These are phyloP conservation scores for Rhyacophila brunnea DNA, from an alignment of 1,140 invertebrate genomes.

Conservation along the genomic window DNA sequence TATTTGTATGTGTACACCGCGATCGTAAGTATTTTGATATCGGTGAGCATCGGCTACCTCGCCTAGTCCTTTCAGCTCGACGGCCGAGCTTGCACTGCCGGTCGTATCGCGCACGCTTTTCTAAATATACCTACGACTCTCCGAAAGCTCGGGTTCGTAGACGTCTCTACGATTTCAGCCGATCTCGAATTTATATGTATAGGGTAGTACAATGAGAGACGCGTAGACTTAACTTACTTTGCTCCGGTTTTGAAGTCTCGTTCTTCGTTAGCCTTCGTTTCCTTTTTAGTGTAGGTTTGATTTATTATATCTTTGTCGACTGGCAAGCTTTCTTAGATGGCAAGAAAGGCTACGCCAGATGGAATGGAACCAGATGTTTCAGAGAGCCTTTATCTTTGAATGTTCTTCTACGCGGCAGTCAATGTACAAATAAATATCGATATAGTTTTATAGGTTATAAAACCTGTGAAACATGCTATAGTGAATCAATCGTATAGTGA, in stretches of 20 bases:
- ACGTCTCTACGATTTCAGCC: slow-evolving; percentile 18
- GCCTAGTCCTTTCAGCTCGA: slow-evolving; percentile 17
- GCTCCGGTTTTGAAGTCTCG: slow-evolving; percentile 21
- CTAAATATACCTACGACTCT: slow-evolving; percentile 26
- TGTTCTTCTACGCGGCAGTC: background rate
- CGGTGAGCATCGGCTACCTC: background rate
- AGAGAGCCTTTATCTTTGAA: slow-evolving; percentile 3
- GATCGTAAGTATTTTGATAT: slow-evolving; percentile 15
- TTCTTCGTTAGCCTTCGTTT: slow-evolving; percentile 27
- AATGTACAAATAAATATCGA: too few relatives aligned
- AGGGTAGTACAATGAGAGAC: slow-evolving; percentile 11
- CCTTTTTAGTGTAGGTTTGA: slow-evolving; percentile 19
- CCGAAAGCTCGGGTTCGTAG: slow-evolving; percentile 13
- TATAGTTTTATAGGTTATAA: too few relatives aligned
- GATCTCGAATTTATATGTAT: slow-evolving; percentile 4
- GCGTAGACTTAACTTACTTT: slow-evolving; percentile 29
- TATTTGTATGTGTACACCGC: slow-evolving; percentile 5
- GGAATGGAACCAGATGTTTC: slow-evolving; percentile 18
- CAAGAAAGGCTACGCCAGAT: slow-evolving; percentile 2
- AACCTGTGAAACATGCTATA: too few relatives aligned
- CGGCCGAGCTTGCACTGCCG: slow-evolving; percentile 30
- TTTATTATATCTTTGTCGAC: slow-evolving; percentile 23
- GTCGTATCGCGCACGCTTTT: slow-evolving; percentile 23
- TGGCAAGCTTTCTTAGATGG: slow-evolving; percentile 5
- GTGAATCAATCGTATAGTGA: too few relatives aligned